A percentile compares a stretch with the other conserved stretches of the same genome.
phyloP scores from a whole-genome alignment of 2,113 vertebrate genomes.

The Microtus richardsoni region DNA sequence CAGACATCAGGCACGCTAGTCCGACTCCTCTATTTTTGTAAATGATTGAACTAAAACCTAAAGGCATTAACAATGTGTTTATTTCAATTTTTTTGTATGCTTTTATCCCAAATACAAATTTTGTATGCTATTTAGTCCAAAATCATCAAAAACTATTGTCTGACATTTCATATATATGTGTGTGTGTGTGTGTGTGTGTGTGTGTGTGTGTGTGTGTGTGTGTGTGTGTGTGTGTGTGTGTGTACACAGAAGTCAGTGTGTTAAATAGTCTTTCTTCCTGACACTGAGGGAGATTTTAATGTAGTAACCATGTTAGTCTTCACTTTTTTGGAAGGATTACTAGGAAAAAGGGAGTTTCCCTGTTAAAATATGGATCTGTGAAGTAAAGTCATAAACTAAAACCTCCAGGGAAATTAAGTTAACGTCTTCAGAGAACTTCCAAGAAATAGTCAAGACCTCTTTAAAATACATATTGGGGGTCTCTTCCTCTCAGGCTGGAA shows the following conservation, averaged over 20 bases:
- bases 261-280: conserved; percentile 16
- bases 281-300: conserved; percentile 19
- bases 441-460: conserved; percentile 11
- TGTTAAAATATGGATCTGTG: conserved; percentile 30
- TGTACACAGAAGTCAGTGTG: not conserved
- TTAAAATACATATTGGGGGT: not conserved
- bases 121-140: no score
- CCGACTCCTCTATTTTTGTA: not conserved
- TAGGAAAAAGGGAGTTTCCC: not conserved
- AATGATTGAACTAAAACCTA: conserved; percentile 1
- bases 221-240: not conserved
- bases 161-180: not conserved
- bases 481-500: not conserved
- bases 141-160: not conserved
- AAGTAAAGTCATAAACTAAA: conserved; percentile 56
- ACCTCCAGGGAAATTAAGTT: not conserved
- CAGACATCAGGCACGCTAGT: not conserved
- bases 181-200: no score
- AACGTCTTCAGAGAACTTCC: conserved; percentile 32
- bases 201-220: no score
- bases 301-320: conserved; percentile 6
- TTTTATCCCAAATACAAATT: not conserved
- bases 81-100: not conserved
- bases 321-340: conserved; percentile 6
- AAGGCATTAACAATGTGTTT: not conserved